Conservation (phyloP, 1,140 invertebrate genomes). For the Schlechtendalia chinensis region DNA sequence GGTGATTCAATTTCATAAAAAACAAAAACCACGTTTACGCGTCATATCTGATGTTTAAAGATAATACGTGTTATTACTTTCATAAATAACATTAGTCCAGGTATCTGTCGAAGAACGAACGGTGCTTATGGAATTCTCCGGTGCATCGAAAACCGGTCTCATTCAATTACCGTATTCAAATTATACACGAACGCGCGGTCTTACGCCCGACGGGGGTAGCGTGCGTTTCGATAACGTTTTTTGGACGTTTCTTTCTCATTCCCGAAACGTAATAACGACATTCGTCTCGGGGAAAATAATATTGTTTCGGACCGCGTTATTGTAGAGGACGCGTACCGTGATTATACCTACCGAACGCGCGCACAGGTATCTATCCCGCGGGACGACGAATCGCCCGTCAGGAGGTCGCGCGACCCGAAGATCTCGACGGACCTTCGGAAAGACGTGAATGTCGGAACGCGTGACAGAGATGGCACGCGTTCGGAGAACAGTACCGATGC, state of each 20-base stretch:
- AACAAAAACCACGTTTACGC: neutral
- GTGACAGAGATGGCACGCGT: no score
- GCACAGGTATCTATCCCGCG: no score
- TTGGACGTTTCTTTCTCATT: neutral
- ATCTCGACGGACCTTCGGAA: no score
- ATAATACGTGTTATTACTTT: conserved; percentile 33
- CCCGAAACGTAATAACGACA: neutral
- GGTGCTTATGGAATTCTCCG: conserved; percentile 5
- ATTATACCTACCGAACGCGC: no score
- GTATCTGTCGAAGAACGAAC: no score
- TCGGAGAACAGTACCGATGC: no score
- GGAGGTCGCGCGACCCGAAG: no score
- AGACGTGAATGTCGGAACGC: no score
- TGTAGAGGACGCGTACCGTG: no score
- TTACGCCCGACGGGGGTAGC: neutral
- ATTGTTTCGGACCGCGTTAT: no score
- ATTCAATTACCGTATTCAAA: conserved; percentile 39
- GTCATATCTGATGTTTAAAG: conserved; percentile 8
- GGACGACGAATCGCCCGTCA: no score
- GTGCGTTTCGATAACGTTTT: conserved; percentile 3
- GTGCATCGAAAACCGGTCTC: neutral
- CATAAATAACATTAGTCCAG: neutral
- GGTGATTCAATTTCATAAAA: conserved; percentile 6
- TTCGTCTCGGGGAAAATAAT: neutral
- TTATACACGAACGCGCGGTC: neutral